Conservation (phyloP, 2,797 vertebrate species). For the Phalanger gymnotis region DNA sequence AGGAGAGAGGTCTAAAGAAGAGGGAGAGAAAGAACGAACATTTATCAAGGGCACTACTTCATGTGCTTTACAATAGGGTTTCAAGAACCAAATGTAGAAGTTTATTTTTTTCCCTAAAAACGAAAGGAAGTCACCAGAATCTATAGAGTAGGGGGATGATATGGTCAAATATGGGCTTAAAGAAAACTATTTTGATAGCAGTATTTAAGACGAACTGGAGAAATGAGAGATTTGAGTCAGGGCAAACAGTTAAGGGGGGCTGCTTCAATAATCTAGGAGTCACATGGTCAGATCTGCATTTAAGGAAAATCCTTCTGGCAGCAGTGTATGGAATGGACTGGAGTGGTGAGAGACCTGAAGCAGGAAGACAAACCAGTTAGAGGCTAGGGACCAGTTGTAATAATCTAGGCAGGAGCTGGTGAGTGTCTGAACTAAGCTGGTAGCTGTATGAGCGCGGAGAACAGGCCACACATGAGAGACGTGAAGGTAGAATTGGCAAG, state of each 20-base stretch:
- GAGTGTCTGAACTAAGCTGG: background rate
- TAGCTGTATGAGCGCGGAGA: background rate
- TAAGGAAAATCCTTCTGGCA: background rate
- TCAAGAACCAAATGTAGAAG: too few species aligned
- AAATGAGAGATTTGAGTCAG: background rate
- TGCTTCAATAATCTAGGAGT: background rate
- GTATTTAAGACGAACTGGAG: too few species aligned
- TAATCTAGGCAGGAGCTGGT: background rate
- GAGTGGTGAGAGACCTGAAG: background rate
- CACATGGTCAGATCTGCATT: background rate
- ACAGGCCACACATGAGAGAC: background rate
- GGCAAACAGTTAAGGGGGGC: too few species aligned
- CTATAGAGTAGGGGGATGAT: too few species aligned
- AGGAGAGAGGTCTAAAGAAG: too few species aligned
- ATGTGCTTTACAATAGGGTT: too few species aligned
- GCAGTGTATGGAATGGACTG: background rate
- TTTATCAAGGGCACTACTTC: too few species aligned
- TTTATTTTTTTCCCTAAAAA: too few species aligned
- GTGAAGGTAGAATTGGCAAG: background rate
- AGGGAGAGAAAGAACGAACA: too few species aligned
- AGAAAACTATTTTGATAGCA: too few species aligned
- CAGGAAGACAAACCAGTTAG: background rate
- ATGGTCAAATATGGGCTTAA: too few species aligned
- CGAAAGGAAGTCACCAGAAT: too few species aligned
- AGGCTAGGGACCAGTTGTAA: background rate